phyloP scores from a whole-genome alignment of 2,113 vertebrate species.

The Pristiophorus japonicus region DNA sequence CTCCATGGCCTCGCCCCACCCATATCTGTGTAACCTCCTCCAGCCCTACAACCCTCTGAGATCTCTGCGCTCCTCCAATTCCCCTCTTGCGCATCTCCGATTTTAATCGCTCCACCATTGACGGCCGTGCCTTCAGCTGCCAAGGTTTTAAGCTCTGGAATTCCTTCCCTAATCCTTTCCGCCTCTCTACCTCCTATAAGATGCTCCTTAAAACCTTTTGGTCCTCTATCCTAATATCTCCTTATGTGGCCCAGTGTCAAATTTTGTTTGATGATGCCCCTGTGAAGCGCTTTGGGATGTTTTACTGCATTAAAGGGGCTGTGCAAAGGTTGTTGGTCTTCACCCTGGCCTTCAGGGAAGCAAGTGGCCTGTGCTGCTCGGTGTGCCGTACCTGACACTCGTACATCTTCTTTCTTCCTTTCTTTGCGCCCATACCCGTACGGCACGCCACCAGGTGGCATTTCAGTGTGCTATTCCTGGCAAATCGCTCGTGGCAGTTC shows the following conservation, averaged over 20 bases:
- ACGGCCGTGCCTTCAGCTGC: background rate
- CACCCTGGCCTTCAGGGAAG: background rate
- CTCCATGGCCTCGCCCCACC: background rate
- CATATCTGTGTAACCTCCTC: background rate
- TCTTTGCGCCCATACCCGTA: slow-evolving; percentile 90
- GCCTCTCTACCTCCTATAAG: background rate
- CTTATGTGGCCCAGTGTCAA: too few relatives aligned
- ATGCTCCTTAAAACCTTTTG: background rate
- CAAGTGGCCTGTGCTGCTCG: background rate
- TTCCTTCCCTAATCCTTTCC: background rate
- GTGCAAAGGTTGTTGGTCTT: background rate
- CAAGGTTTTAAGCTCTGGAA: background rate
- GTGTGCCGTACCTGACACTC: slow-evolving; percentile 86
- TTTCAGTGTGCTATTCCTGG: slow-evolving; percentile 92
- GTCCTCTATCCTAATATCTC: background rate
- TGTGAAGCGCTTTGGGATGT: background rate
- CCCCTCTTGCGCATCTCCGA: background rate
- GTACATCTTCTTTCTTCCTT: slow-evolving; percentile 94
- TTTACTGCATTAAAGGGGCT: background rate
- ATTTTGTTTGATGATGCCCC: background rate
- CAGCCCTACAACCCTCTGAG: background rate
- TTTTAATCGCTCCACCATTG: too few relatives aligned
- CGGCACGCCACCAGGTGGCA: slow-evolving; percentile 94
- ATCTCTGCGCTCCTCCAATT: background rate
- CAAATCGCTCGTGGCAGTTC: slow-evolving; percentile 92